These are phyloP conservation scores for Theocolax elegans DNA, from an alignment of 1,140 invertebrate genomes.

Conservation along the genomic window DNA sequence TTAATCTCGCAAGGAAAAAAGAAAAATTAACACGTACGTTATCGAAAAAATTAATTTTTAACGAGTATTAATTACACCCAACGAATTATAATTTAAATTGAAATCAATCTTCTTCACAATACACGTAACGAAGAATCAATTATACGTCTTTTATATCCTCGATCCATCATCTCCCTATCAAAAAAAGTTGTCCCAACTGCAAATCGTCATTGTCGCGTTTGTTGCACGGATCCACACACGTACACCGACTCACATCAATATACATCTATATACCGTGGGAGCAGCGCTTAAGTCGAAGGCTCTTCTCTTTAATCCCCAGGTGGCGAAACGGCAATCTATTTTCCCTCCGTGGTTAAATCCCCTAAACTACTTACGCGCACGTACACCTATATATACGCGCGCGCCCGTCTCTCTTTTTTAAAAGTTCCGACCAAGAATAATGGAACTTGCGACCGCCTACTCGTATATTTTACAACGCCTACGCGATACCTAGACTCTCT, in stretches of 20 bases:
- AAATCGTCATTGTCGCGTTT: not conserved
- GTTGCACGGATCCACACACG: not conserved
- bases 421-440: slow-evolving; percentile 1
- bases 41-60: too few relatives aligned
- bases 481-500: slow-evolving; percentile 5
- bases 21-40: too few relatives aligned
- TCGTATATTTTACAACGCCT: not conserved
- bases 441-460: not conserved
- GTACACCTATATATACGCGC: not conserved
- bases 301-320: slow-evolving; percentile 37
- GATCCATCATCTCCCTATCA: slow-evolving; percentile 6
- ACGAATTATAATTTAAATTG: too few relatives aligned
- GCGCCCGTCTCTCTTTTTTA: slow-evolving; percentile 1
- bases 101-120: too few relatives aligned
- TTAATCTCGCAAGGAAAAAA: too few relatives aligned
- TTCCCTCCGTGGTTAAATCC: not conserved
- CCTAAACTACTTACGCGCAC: slow-evolving; percentile 19
- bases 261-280: slow-evolving; percentile 10
- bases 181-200: not conserved
- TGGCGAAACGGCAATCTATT: slow-evolving; percentile 29
- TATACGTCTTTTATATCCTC: not conserved
- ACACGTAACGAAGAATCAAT: too few relatives aligned
- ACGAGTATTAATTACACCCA: too few relatives aligned
- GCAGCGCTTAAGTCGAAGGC: not conserved
- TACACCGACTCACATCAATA: not conserved